Evolutionary conservation across 2,888 invertebrate species (phyloP), one percentile per base, ranked within the genome.

Genomic region (Zaprionus obscuricornis): DNA sequence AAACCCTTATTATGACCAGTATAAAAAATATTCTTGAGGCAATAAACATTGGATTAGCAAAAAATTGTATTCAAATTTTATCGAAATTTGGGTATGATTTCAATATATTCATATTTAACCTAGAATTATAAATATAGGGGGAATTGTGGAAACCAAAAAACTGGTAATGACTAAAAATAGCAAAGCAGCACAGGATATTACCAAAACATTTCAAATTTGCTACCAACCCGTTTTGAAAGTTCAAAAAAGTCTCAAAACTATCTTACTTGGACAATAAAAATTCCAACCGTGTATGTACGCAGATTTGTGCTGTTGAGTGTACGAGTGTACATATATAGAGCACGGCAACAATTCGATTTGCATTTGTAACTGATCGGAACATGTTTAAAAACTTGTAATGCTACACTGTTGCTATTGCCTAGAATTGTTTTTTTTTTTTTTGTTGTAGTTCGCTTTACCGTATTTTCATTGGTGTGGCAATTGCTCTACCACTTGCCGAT

Each of bases 281-380:
- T n/a, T n/a, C n/a, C n/a, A n/a, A n/a, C n/a, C n/a, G n/a, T n/a
- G n/a, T n/a, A n/a, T n/a, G n/a, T n/a, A n/a, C n/a, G n/a, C n/a
- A n/a, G n/a, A n/a, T n/a, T n/a, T 31, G 20, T 29, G 18, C 5
- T n/a, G 4, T 8, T 29, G 2, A 17, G 34, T 24, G 24, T 27
- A 18, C 22, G 34, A 27, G 13, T 34, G 27, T 18, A 17, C 14
- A 16, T 50, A 8, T 20, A 27, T 37, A 8, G 14, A 8, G 7
- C 39, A 24, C 43, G 36, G 22, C 45, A 31, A 49, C 47, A 50
- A 76, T 73, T 84, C 85, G 81, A 69, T 84, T 73, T 84, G 82
- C 85, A 77, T 76, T 84, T 70, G 70, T 69, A 58, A 84, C 85
- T 76, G 77, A 77, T 81, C 85, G 74, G 77, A 77, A 73, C 77